These are phyloP conservation scores for Acleris holmiana DNA, from an alignment of 2,888 invertebrate species.

Conservation along the genomic window DNA sequence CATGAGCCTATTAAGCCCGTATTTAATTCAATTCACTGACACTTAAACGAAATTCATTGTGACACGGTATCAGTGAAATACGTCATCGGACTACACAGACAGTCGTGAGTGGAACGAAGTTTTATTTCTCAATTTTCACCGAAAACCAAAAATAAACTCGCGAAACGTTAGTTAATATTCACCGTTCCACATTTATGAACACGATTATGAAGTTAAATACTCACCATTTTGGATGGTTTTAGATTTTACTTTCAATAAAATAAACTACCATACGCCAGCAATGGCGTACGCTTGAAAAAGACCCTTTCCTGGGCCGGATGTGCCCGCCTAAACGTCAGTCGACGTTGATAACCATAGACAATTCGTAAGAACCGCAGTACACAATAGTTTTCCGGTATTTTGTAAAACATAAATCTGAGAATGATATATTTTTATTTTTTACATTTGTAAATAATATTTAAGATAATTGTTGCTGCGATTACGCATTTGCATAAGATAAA, in stretches of 20 bases:
- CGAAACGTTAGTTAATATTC: conserved; percentile 53
- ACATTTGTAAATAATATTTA: too few relatives aligned
- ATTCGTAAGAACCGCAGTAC: conserved; percentile 20
- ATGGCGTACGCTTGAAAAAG: conserved; percentile 95
- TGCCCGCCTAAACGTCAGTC: conserved; percentile 58
- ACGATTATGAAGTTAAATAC: conserved; percentile 71
- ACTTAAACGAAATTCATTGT: conserved; percentile 46
- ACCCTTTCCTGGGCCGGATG: conserved; percentile 75
- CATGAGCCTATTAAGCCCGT: conserved; percentile 12
- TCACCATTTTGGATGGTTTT: conserved; percentile 93
- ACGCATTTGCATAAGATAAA: too few relatives aligned
- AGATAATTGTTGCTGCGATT: too few relatives aligned
- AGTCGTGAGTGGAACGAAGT: conserved; percentile 54
- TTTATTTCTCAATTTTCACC: conserved; percentile 48
- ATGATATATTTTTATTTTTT: too few relatives aligned
- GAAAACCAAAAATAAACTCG: conserved; percentile 64
- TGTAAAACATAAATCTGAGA: too few relatives aligned
- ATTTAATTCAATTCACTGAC: conserved; percentile 42
- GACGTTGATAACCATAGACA: conserved; percentile 58
- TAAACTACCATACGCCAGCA: conserved; percentile 92
- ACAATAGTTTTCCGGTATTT: too few relatives aligned
- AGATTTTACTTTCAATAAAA: conserved; percentile 89
- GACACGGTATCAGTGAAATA: conserved; percentile 66
- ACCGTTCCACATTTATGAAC: conserved; percentile 59
- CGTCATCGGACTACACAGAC: conserved; percentile 78